Evolutionary conservation across 1,140 invertebrate genomes (phyloP), one percentile per base, ranked within the genome.

Genomic region (Neuroterus valhalla): DNA sequence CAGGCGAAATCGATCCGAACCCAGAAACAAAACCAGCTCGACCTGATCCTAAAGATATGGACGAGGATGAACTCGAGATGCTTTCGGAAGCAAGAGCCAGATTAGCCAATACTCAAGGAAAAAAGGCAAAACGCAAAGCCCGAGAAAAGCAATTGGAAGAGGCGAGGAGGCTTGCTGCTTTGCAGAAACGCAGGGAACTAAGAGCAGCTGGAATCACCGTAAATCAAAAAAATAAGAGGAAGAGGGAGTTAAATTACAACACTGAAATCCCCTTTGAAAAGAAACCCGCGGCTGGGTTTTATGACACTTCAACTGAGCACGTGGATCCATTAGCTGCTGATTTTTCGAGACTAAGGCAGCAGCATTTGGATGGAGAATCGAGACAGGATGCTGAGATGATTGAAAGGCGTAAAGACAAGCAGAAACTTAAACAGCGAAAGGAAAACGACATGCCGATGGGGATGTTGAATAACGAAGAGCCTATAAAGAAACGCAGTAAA

Each of bases 41-140:
- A 71, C 98, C 99, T 15, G 98, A 99, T 92, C 98, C 98, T n/a
- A 98, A 99, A 84, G 98, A 99, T 87, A 99, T 99, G 98, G 98
- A 99, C 91, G 98, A 99, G 94, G 98, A 99, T 94, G 98, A 99
- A 89, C 88, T 99, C 84, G 98, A 99, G 90, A 99, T 99, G 98
- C 90, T 99, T 48, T 99, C 98, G 0, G 99, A 99, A 91, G 99
- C 99, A 3, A 92, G 99, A 83, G 99, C 99, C 62, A 94, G 99
- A 85, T 91, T 99, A 23, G 99, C 99, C 1, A 99, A 99, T 88
- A 99, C 99, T 2, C 98, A 99, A 87, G 99, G 99, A 38, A 99
- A 99, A 88, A 99, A 99, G 86, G 98, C 98, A 0, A 99, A 99
- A 86, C 92, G 99, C 42, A 99, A 99, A 91, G 99, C 98, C 0